Conservation (phyloP, 1,140 invertebrate species). For the Hestina assimilis region DNA sequence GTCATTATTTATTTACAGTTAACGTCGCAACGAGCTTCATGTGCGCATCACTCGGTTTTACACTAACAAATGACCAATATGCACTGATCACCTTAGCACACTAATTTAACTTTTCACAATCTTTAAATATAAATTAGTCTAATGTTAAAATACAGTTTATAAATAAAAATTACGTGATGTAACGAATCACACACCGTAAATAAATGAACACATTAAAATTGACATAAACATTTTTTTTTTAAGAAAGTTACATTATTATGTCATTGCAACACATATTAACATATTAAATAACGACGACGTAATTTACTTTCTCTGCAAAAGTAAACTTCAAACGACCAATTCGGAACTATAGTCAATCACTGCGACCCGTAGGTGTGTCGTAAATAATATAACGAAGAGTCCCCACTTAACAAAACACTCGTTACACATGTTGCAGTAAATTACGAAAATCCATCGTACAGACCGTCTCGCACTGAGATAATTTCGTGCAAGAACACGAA, state of each 20-base stretch:
- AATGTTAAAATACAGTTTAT: not conserved
- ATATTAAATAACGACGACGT: not conserved
- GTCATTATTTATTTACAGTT: constrained; percentile 76
- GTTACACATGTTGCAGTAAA: constrained; percentile 12
- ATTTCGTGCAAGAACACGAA: constrained; percentile 33
- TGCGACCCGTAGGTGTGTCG: not conserved
- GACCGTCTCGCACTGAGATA: constrained; percentile 5
- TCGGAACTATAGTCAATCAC: constrained; percentile 10
- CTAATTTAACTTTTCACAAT: not conserved
- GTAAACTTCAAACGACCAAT: constrained; percentile 26
- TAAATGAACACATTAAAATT: not conserved
- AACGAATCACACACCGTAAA: not conserved
- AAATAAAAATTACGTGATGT: not conserved
- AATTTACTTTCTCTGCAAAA: constrained; percentile 49
- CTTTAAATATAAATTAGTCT: not conserved
- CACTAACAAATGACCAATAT: constrained; percentile 41
- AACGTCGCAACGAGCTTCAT: constrained; percentile 47
- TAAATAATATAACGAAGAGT: not conserved
- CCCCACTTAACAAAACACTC: constrained; percentile 5
- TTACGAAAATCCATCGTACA: constrained; percentile 15
- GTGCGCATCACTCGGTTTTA: constrained; percentile 48
- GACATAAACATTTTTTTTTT: no score
- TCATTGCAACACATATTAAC: not conserved
- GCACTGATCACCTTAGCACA: constrained; percentile 23
- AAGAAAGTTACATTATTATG: constrained; percentile 2